Conservation (phyloP, 2,888 invertebrate species). For the Vannuccia rotundouncinata region DNA sequence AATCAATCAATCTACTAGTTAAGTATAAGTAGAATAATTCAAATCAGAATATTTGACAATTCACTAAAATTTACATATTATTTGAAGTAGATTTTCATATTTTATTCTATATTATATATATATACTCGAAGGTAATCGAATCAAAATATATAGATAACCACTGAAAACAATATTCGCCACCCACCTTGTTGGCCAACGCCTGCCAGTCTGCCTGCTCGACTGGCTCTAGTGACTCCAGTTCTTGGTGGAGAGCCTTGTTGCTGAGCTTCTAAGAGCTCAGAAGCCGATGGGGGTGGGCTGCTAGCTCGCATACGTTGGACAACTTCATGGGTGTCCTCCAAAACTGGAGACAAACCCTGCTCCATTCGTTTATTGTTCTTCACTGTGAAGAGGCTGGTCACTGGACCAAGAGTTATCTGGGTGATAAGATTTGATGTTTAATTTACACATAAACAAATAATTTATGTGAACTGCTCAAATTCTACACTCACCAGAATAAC, state of each 20-base stretch:
- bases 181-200: slow-evolving; percentile 54
- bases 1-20: not conserved
- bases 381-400: slow-evolving; percentile 70
- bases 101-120: too few species aligned
- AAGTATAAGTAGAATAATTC: not conserved
- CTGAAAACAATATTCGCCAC: not conserved
- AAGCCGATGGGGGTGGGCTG: slow-evolving; percentile 84
- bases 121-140: too few species aligned
- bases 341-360: slow-evolving; percentile 68
- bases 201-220: slow-evolving; percentile 45
- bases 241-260: slow-evolving; percentile 41
- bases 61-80: too few species aligned
- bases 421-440: not conserved
- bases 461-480: too few species aligned
- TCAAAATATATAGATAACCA: too few species aligned
- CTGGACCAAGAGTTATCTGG: slow-evolving; percentile 73
- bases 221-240: slow-evolving; percentile 45
- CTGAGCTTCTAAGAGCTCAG: slow-evolving; percentile 62
- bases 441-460: slow-evolving; percentile 27
- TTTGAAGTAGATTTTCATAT: too few species aligned
- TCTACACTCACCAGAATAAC: slow-evolving; percentile 69
- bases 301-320: slow-evolving; percentile 85
- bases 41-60: not conserved
- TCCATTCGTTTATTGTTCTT: slow-evolving; percentile 63
- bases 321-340: slow-evolving; percentile 90